Conservation (phyloP, 2,888 invertebrate species). For the Conus canariensis region DNA sequence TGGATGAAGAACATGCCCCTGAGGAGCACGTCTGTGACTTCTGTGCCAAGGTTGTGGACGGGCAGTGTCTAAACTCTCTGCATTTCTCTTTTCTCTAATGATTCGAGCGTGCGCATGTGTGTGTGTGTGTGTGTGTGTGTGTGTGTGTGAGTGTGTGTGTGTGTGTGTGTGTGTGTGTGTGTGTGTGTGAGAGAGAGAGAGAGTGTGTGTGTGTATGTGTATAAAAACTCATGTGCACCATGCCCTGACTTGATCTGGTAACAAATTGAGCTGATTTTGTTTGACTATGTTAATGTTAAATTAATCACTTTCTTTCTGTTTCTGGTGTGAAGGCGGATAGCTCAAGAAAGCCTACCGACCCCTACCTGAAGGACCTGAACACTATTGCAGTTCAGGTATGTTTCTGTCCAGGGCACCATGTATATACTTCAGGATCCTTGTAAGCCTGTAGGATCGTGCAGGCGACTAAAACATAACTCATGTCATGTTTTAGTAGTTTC, state of each 20-base stretch:
- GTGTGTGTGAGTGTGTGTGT: neutral
- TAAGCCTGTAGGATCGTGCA: neutral
- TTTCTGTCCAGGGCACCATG: neutral
- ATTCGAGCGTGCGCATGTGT: neutral
- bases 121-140: neutral
- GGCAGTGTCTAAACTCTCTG: neutral
- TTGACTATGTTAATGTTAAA: too few relatives aligned
- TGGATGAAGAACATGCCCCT: constrained; percentile 71
- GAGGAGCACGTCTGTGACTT: constrained; percentile 72
- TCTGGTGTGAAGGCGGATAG: constrained; percentile 54
- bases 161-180: neutral
- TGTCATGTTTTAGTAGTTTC: too few relatives aligned
- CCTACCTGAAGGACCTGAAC: constrained; percentile 63
- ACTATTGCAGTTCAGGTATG: constrained; percentile 70
- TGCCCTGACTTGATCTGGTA: too few relatives aligned
- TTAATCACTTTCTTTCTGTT: too few relatives aligned
- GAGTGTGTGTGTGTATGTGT: neutral
- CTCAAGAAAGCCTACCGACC: constrained; percentile 68
- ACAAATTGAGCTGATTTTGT: too few relatives aligned
- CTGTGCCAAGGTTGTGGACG: constrained; percentile 68
- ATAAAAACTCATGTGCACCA: neutral
- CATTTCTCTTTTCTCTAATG: neutral
- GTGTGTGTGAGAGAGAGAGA: neutral
- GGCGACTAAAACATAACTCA: neutral
- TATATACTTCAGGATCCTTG: too few relatives aligned